These are phyloP conservation scores for Leptodactylus fuscus DNA, from an alignment of 2,113 vertebrate genomes.

Conservation along the genomic window DNA sequence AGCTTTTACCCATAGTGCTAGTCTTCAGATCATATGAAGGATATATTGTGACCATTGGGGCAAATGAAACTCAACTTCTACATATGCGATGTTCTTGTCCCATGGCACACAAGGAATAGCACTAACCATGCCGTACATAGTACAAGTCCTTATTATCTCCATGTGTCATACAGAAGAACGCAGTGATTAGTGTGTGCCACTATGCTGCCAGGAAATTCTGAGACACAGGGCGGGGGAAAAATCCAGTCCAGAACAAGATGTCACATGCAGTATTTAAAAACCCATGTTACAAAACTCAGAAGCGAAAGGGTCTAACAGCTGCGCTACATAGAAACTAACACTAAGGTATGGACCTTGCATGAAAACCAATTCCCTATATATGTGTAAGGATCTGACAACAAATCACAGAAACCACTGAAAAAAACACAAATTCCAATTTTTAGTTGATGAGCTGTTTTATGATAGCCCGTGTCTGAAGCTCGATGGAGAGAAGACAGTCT, in stretches of 20 bases:
- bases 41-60: background rate
- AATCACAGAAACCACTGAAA: background rate
- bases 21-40: background rate
- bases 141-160: slow-evolving; percentile 35
- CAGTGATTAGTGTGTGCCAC: slow-evolving; percentile 38
- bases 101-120: slow-evolving; percentile 6
- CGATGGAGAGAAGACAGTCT: background rate
- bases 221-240: slow-evolving; percentile 35
- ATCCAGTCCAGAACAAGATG: slow-evolving; percentile 43
- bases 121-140: slow-evolving; percentile 17
- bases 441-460: background rate
- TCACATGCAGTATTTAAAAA: slow-evolving; percentile 46
- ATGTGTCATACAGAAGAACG: slow-evolving; percentile 42
- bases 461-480: background rate
- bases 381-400: background rate
- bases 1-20: background rate
- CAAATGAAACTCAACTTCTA: background rate
- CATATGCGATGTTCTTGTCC: background rate
- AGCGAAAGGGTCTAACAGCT: background rate
- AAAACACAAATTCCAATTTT: background rate
- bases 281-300: slow-evolving; percentile 7
- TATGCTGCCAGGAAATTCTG: slow-evolving; percentile 53
- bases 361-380: background rate
- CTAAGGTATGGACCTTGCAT: background rate
- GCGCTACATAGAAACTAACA: background rate